phyloP scores from a whole-genome alignment of 2,888 invertebrate genomes.

The Drosophila leonis region DNA sequence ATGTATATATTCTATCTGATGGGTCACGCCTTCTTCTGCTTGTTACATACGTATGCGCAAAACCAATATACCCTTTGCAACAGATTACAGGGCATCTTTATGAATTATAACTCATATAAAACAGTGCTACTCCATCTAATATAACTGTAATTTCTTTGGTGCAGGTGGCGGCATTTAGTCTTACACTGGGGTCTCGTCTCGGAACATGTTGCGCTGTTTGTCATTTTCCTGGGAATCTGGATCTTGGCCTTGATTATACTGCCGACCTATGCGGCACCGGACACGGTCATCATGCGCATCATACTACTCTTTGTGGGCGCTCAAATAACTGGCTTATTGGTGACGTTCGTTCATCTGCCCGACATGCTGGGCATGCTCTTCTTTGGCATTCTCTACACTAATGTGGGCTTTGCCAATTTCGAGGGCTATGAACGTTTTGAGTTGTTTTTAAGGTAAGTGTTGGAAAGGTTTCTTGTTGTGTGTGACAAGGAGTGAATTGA shows the following conservation, averaged over 20 bases:
- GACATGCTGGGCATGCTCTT: slow-evolving; percentile 89
- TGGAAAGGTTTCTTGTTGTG: background rate
- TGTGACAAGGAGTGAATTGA: background rate
- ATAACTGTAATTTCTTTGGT: slow-evolving; percentile 11
- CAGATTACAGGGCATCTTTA: background rate
- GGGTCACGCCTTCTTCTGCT: background rate
- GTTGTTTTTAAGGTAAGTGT: slow-evolving; percentile 86
- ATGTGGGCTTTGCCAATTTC: slow-evolving; percentile 86
- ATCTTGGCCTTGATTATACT: slow-evolving; percentile 83
- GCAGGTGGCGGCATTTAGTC: slow-evolving; percentile 83
- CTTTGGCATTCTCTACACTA: slow-evolving; percentile 87
- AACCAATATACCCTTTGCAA: background rate
- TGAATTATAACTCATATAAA: too few relatives aligned
- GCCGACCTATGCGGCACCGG: slow-evolving; percentile 79
- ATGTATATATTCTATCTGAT: background rate
- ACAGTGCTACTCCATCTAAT: background rate
- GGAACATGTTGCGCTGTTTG: slow-evolving; percentile 82
- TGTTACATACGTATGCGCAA: background rate
- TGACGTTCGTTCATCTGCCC: slow-evolving; percentile 83
- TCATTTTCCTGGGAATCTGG: slow-evolving; percentile 85
- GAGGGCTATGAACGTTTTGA: slow-evolving; percentile 86
- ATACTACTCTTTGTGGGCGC: slow-evolving; percentile 84
- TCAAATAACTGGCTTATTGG: slow-evolving; percentile 82
- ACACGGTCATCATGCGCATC: slow-evolving; percentile 83
- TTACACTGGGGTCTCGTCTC: slow-evolving; percentile 83